Evolutionary conservation across 2,888 invertebrate species (phyloP).

Genomic region (Scaeva pyrastri): DNA sequence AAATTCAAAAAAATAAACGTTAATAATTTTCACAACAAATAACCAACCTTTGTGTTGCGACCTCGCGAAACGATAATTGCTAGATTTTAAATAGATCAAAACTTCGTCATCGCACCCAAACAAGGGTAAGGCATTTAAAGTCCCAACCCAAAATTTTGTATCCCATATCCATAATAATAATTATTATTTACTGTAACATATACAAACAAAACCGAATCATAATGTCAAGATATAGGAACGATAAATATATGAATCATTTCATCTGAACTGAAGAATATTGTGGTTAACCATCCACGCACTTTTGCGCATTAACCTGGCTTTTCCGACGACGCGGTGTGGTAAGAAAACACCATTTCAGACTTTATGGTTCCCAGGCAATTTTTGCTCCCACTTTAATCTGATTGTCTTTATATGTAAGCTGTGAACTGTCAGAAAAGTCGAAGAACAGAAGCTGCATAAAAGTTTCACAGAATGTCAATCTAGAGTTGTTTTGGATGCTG

Average conservation of each 20-base stretch:
- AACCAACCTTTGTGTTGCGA: no score
- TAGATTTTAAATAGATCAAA: constrained; percentile 61
- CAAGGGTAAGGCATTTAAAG: constrained; percentile 54
- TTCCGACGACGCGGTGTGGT: constrained; percentile 36
- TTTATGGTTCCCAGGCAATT: constrained; percentile 57
- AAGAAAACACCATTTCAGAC: not conserved
- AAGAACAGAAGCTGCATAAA: constrained; percentile 57
- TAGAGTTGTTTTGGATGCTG: constrained; percentile 52
- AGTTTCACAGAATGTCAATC: constrained; percentile 45
- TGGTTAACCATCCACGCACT: constrained; percentile 67
- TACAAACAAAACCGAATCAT: constrained; percentile 16
- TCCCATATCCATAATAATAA: constrained; percentile 37
- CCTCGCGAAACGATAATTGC: constrained; percentile 46
- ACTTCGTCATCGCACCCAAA: constrained; percentile 55
- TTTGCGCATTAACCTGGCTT: constrained; percentile 49
- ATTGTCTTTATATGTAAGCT: constrained; percentile 23
- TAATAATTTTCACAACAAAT: not conserved
- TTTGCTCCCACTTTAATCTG: constrained; percentile 64
- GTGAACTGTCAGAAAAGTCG: constrained; percentile 38
- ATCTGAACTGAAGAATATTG: constrained; percentile 34
- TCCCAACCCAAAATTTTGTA: constrained; percentile 54
- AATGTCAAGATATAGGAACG: constrained; percentile 31
- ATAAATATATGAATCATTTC: constrained; percentile 62
- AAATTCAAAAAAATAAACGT: not conserved
- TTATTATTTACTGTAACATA: not conserved